These are phyloP conservation scores for Pristionchus maxplancki DNA, from an alignment of 2,888 invertebrate genomes.

Conservation along the genomic window DNA sequence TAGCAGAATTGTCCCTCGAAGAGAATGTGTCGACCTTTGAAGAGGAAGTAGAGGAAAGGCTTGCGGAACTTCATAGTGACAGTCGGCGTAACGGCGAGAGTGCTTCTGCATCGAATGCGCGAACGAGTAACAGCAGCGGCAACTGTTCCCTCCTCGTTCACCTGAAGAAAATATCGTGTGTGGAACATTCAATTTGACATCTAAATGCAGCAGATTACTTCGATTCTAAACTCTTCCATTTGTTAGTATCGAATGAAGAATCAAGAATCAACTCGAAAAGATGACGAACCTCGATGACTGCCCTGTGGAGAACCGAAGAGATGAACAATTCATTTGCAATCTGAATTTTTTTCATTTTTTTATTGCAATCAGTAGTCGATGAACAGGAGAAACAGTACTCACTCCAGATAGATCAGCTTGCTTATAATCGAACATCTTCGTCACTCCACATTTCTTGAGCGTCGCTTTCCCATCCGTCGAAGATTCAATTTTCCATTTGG, in stretches of 20 bases:
- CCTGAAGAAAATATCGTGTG: slow-evolving; percentile 23
- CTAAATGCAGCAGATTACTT: too few species aligned
- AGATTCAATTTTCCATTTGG: slow-evolving; percentile 66
- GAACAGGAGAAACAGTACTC: neutral
- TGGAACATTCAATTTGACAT: too few species aligned
- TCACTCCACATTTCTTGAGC: slow-evolving; percentile 60
- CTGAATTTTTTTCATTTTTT: too few species aligned
- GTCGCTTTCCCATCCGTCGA: slow-evolving; percentile 53
- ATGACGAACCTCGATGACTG: slow-evolving; percentile 63
- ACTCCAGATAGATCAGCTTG: slow-evolving; percentile 59
- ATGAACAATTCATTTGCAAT: slow-evolving; percentile 58
- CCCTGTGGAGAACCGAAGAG: slow-evolving; percentile 64
- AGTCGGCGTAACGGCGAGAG: neutral
- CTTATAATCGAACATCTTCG: slow-evolving; percentile 56
- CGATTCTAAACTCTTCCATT: too few species aligned
- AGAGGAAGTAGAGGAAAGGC: neutral
- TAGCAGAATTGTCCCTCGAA: neutral
- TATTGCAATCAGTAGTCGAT: neutral
- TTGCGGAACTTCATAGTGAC: neutral
- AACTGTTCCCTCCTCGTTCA: slow-evolving; percentile 53
- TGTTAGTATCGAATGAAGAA: too few species aligned
- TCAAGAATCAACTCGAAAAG: neutral
- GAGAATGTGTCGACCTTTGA: neutral
- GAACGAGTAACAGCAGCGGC: neutral
- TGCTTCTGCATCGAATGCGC: neutral